Conservation (phyloP, 64 coral and sea anemone genomes). For the Platygyra sinensis region DNA sequence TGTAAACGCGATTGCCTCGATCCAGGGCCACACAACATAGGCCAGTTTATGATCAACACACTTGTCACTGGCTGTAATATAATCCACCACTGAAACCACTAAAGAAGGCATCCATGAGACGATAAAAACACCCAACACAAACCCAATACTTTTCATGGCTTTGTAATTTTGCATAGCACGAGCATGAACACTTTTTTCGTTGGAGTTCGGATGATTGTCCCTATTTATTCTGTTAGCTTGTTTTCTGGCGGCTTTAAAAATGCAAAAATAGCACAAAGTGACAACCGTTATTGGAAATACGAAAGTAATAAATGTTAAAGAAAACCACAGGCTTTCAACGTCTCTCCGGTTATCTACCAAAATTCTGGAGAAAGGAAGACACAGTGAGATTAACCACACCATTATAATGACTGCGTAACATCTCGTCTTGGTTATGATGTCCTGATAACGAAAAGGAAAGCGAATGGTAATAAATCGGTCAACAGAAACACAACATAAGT, state of each 20-base stretch:
- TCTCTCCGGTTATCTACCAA: background rate
- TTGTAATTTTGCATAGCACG: background rate
- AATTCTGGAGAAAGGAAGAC: background rate
- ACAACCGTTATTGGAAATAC: background rate
- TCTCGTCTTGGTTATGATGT: background rate
- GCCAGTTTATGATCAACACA: no score
- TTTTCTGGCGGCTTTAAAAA: slow-evolving; percentile 3
- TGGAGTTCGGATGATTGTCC: background rate
- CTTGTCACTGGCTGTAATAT: background rate
- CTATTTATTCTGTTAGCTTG: background rate
- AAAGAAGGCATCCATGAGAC: slow-evolving; percentile 4
- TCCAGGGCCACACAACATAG: background rate
- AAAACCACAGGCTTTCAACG: background rate
- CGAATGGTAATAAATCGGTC: slow-evolving; percentile 20
- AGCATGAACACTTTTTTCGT: background rate
- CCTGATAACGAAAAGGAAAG: slow-evolving; percentile 29
- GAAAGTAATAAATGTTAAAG: background rate
- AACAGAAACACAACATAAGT: slow-evolving; percentile 20
- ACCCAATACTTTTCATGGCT: background rate
- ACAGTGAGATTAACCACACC: background rate
- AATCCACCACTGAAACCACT: background rate
- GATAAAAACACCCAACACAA: background rate
- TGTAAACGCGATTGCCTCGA: background rate
- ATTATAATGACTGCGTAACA: background rate
- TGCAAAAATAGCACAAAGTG: background rate